phyloP scores from a whole-genome alignment of 2,113 vertebrate species.

The Trogon surrucura region DNA sequence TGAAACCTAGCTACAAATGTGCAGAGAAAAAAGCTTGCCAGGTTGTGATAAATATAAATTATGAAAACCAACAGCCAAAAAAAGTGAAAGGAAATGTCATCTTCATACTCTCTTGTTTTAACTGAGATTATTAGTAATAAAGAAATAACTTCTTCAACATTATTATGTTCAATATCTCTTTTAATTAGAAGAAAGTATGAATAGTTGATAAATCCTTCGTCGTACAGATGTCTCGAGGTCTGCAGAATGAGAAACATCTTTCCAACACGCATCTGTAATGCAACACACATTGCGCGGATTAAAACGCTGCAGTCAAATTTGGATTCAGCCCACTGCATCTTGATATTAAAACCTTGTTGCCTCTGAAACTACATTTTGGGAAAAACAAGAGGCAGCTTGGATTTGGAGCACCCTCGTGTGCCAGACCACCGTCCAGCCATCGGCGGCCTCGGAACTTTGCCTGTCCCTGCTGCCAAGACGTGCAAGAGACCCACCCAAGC shows the following conservation, averaged over 20 bases:
- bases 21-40: not conserved
- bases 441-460: not conserved
- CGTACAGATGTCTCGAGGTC: not conserved
- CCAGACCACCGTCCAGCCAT: not conserved
- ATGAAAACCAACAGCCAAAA: not conserved
- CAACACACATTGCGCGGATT: not conserved
- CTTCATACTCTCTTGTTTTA: not conserved
- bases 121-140: not conserved
- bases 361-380: constrained; percentile 1
- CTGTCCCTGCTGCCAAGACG: not conserved
- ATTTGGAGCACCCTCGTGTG: not conserved
- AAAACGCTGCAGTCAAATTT: not conserved
- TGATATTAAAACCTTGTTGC: not conserved
- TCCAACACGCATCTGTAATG: constrained; percentile 7
- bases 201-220: not conserved
- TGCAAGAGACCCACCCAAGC: not conserved
- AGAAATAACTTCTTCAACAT: not conserved
- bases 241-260: constrained; percentile 44
- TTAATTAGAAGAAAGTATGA: constrained; percentile 39
- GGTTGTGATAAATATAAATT: not conserved
- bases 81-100: not conserved
- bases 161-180: not conserved
- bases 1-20: not conserved
- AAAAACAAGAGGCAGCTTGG: not conserved
- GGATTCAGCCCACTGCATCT: not conserved